These are phyloP conservation scores for Rhopalosiphum nymphaeae DNA, from an alignment of 2,888 invertebrate genomes.

Conservation along the genomic window DNA sequence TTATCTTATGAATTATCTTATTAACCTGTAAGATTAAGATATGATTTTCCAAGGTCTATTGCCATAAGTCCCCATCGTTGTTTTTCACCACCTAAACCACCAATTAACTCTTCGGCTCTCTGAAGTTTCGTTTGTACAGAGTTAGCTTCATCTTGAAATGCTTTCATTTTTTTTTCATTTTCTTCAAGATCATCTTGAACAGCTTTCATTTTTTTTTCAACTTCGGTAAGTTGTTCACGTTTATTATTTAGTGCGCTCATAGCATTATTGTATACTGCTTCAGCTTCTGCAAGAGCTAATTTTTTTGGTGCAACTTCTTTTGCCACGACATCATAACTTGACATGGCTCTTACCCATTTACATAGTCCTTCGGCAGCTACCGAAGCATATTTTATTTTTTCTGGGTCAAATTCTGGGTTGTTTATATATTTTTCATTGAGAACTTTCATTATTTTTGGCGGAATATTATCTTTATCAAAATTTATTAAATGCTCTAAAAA, in stretches of 20 bases:
- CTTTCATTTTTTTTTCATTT: conserved; percentile 75
- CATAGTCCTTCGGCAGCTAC: conserved; percentile 92
- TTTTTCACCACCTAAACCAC: conserved; percentile 92
- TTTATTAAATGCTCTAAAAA: conserved; percentile 89
- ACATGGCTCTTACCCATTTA: conserved; percentile 95
- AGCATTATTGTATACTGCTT: conserved; percentile 81
- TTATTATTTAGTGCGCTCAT: conserved; percentile 76
- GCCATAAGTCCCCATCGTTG: conserved; percentile 85
- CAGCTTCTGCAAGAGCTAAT: conserved; percentile 87
- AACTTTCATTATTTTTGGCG: conserved; percentile 84
- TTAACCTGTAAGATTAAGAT: conserved; percentile 79
- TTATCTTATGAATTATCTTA: neutral
- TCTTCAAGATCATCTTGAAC: conserved; percentile 83
- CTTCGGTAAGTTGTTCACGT: conserved; percentile 67
- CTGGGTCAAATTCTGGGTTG: conserved; percentile 92
- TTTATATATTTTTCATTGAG: conserved; percentile 84
- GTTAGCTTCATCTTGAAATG: conserved; percentile 58
- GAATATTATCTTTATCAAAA: conserved; percentile 95
- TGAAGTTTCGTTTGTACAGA: conserved; percentile 81
- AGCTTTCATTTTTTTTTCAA: conserved; percentile 77
- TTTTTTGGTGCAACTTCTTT: conserved; percentile 94
- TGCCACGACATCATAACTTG: conserved; percentile 94
- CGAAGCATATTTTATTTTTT: conserved; percentile 88
- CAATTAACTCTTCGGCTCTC: conserved; percentile 92
- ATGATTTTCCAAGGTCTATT: conserved; percentile 77